phyloP scores from a whole-genome alignment of 1,140 invertebrate species.

The Halotydeus destructor region DNA sequence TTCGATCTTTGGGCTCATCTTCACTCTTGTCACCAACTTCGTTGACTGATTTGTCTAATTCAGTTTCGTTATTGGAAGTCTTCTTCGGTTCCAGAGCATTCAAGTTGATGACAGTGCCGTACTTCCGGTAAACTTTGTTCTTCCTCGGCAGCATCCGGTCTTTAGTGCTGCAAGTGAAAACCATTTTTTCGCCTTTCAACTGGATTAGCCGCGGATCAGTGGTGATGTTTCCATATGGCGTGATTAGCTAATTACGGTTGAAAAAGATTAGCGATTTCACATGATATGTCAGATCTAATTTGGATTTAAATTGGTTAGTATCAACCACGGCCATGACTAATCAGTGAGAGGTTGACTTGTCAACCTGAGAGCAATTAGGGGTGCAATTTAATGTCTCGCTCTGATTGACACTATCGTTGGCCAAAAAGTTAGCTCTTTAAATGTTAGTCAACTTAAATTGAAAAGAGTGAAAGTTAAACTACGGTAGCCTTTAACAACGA shows the following conservation, averaged over 20 bases:
- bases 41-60: background rate
- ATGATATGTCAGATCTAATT: background rate
- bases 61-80: background rate
- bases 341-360: no score
- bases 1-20: no score
- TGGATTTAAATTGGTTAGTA: background rate
- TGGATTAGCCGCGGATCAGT: conserved; percentile 47
- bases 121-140: background rate
- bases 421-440: no score
- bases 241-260: conserved; percentile 18
- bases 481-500: background rate
- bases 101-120: background rate
- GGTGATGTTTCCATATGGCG: conserved; percentile 44
- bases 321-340: background rate
- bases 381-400: no score
- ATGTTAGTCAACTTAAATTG: conserved; percentile 5
- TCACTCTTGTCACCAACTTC: background rate
- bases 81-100: background rate
- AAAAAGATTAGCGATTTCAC: background rate
- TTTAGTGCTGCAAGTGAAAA: conserved; percentile 43
- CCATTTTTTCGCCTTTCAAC: conserved; percentile 56
- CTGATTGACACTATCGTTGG: no score
- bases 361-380: no score
- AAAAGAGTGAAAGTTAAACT: no score
- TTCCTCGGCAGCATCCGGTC: background rate